Evolutionary conservation across 2,888 invertebrate species (phyloP).

Genomic region (Criorhina ranunculi): DNA sequence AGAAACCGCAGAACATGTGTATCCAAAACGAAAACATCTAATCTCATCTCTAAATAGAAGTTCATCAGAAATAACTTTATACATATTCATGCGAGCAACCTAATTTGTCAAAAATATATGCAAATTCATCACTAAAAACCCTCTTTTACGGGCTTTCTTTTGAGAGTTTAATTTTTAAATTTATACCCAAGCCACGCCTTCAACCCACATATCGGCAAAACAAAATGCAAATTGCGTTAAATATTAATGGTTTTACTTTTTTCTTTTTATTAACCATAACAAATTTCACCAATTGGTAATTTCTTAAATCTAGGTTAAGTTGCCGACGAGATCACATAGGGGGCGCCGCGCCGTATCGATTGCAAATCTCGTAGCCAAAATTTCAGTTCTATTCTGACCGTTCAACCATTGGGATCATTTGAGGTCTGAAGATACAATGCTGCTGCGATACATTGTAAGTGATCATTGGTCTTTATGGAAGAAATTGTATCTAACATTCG

Average conservation of each 20-base stretch:
- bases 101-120: conserved; percentile 28
- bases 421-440: conserved; percentile 8
- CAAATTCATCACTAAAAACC: not conserved
- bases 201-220: conserved; percentile 1
- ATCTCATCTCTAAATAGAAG: not conserved
- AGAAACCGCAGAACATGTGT: not conserved
- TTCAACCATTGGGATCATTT: conserved; percentile 10
- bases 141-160: conserved; percentile 34
- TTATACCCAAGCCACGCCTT: conserved; percentile 9
- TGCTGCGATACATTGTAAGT: conserved; percentile 55
- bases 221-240: conserved; percentile 18
- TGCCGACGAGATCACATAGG: conserved; percentile 29
- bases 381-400: conserved; percentile 34
- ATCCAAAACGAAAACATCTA: not conserved
- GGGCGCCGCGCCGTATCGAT: conserved; percentile 17
- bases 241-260: conserved; percentile 45
- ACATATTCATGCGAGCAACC: conserved; percentile 13
- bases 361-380: not conserved
- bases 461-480: not conserved
- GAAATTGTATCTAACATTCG: not conserved
- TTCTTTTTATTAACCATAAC: conserved; percentile 25
- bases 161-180: conserved; percentile 1
- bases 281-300: conserved; percentile 47
- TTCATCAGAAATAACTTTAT: not conserved
- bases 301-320: conserved; percentile 46